Base-by-base conservation (phyloP, 2,888 invertebrate genomes). In the Drosophila gaucha region DNA sequence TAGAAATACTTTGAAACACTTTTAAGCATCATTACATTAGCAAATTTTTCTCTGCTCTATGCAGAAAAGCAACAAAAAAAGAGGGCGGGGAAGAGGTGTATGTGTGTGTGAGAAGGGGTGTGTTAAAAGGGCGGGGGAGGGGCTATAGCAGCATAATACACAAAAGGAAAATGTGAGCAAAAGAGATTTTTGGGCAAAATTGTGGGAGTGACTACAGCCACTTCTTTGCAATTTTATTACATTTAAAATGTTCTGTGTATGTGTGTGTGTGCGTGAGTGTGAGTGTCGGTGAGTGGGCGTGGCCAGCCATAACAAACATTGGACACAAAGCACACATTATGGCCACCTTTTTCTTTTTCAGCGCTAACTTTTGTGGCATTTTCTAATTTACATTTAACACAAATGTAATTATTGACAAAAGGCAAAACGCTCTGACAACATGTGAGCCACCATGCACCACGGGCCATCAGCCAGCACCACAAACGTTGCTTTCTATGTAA, bases 11-110 rank as follows among this genome's bases (percentile, higher is more conserved):
- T 88, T 88, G 88, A 86, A 87, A 88, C 87, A 84, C 89, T 88
- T 84, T 84, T 88, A 86, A 84, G 83, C 87, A 80, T 88, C 89
- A 84, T 84, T 84, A 88, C 89, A 84, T 84, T 84, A 84, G 87
- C 87, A 87, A 83, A 88, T 83, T 88, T 85, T 50, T 49, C 58
- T 60, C 57, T 47, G 41, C 18, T n/a, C 56, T 49, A n/a, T 38
- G 70, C 38, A 44, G 12, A 38, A 33, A 28, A 16, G 33, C 18
- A 44, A 30, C 44, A 18, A 18, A 44, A 30, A n/a, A 9, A 16
- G 35, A 35, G 16, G 35, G 14, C 8, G 24, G 10, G 16, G 18
- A 18, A 3, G 3, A 24, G 33, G 12, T 20, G 18, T 2, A 6
- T 9, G 12, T 3, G 20, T 38, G 38, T 12, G 38, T 6, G 8